phyloP scores from a whole-genome alignment of 2,113 vertebrate species.

The Rhagologus leucostigma region DNA sequence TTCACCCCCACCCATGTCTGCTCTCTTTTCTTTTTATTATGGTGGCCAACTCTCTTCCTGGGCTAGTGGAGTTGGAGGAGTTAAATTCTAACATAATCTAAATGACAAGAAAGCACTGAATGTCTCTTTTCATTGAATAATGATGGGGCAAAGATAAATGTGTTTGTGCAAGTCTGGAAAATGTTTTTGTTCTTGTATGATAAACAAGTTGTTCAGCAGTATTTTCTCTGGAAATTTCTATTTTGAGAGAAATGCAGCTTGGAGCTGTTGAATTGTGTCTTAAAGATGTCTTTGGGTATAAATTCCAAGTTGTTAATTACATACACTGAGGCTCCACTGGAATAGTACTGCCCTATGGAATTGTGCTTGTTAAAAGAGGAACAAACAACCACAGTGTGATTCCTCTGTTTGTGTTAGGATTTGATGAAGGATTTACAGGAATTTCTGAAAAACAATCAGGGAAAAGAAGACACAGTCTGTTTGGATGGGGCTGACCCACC shows the following conservation, averaged over 20 bases:
- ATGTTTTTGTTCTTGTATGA: background rate
- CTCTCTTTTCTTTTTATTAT: background rate
- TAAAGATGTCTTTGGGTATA: background rate
- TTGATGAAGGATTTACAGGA: slow-evolving; percentile 74
- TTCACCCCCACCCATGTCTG: background rate
- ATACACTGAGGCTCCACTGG: background rate
- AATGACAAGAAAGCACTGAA: background rate
- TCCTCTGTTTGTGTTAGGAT: slow-evolving; percentile 70
- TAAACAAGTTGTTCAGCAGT: background rate
- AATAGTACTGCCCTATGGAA: background rate
- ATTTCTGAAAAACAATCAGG: slow-evolving; percentile 67
- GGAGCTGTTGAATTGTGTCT: background rate
- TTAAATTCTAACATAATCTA: background rate
- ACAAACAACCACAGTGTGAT: background rate
- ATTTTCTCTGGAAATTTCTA: background rate
- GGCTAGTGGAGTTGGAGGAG: background rate
- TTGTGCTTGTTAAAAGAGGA: background rate
- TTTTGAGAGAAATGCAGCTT: background rate
- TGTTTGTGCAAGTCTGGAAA: background rate
- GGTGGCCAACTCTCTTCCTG: background rate
- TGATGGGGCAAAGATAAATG: background rate
- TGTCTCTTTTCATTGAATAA: background rate
- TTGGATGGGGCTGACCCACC: slow-evolving; percentile 71
- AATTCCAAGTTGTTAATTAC: background rate
- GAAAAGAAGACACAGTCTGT: background rate